A percentile compares a stretch with the other conserved stretches of the same genome.
phyloP scores from a whole-genome alignment of 2,888 invertebrate species.

The Limnephilus auricula region DNA sequence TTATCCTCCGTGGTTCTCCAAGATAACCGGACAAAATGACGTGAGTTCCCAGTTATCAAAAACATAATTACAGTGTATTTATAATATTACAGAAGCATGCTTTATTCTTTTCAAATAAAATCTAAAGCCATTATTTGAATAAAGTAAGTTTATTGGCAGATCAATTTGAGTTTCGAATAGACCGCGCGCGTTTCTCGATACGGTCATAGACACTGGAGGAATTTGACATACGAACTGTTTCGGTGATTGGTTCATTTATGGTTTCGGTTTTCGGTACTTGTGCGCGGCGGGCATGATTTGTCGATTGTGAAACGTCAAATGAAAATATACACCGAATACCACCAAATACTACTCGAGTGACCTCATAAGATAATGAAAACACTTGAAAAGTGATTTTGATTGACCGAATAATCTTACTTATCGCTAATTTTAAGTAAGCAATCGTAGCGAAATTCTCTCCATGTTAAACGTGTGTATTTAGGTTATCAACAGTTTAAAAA shows the following conservation, averaged over 20 bases:
- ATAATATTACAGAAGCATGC: neutral
- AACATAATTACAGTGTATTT: neutral
- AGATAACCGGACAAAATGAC: conserved; percentile 40
- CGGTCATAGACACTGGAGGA: conserved; percentile 39
- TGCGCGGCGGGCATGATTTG: conserved; percentile 5
- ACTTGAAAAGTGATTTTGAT: conserved; percentile 42
- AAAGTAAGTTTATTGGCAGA: neutral
- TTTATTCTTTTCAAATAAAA: neutral
- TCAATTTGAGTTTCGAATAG: neutral
- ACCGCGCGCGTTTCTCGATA: neutral
- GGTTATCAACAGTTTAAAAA: conserved; percentile 23
- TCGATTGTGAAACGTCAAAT: neutral
- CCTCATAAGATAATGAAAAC: conserved; percentile 28
- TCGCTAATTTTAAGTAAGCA: conserved; percentile 17
- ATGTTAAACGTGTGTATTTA: conserved; percentile 45
- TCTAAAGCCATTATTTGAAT: neutral
- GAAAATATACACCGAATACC: neutral
- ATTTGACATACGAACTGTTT: conserved; percentile 37
- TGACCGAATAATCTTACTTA: conserved; percentile 27
- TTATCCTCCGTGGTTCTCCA: conserved; percentile 9
- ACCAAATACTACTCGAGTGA: neutral
- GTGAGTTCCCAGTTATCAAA: conserved; percentile 39
- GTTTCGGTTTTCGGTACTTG: too few relatives aligned
- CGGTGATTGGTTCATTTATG: too few relatives aligned
- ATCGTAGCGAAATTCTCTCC: conserved; percentile 30